These are phyloP conservation scores for Microctonus brassicae DNA, from an alignment of 2,888 invertebrate species.

Conservation along the genomic window DNA sequence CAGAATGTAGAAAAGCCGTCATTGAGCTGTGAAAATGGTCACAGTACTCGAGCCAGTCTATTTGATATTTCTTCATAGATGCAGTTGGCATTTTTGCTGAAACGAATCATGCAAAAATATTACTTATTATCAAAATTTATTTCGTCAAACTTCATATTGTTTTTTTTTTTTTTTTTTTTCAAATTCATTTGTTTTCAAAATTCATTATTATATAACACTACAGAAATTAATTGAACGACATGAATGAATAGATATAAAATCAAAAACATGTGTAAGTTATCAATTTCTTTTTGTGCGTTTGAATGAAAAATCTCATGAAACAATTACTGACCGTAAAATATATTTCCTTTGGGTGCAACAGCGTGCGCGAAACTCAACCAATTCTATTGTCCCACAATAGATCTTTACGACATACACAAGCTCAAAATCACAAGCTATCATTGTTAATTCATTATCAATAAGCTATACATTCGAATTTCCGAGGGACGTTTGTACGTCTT, in stretches of 20 bases:
- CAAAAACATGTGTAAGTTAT: no score
- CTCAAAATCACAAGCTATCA: background rate
- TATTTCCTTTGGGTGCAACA: slow-evolving; percentile 26
- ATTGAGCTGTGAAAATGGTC: slow-evolving; percentile 86
- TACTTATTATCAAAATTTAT: background rate
- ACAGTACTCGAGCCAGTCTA: slow-evolving; percentile 90
- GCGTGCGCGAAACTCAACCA: slow-evolving; percentile 12
- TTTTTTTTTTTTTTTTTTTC: no score
- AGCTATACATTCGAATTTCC: background rate
- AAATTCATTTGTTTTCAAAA: no score
- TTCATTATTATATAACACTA: no score
- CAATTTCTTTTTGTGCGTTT: background rate
- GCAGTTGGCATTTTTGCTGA: slow-evolving; percentile 71
- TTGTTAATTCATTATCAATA: background rate
- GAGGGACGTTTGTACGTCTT: no score
- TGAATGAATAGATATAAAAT: no score
- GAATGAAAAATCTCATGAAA: slow-evolving; percentile 6
- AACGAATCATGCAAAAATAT: slow-evolving; percentile 1
- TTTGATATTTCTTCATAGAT: slow-evolving; percentile 83
- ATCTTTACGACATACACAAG: slow-evolving; percentile 10
- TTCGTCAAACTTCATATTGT: no score
- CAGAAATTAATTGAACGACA: no score
- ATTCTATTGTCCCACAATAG: slow-evolving; percentile 29
- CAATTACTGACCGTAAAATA: slow-evolving; percentile 25
- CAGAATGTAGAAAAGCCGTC: slow-evolving; percentile 82